A percentile compares a stretch with the other conserved stretches of the same genome.
Evolutionary conservation across 1,140 invertebrate genomes (phyloP).

Genomic region (Chironomus striatipennis): DNA sequence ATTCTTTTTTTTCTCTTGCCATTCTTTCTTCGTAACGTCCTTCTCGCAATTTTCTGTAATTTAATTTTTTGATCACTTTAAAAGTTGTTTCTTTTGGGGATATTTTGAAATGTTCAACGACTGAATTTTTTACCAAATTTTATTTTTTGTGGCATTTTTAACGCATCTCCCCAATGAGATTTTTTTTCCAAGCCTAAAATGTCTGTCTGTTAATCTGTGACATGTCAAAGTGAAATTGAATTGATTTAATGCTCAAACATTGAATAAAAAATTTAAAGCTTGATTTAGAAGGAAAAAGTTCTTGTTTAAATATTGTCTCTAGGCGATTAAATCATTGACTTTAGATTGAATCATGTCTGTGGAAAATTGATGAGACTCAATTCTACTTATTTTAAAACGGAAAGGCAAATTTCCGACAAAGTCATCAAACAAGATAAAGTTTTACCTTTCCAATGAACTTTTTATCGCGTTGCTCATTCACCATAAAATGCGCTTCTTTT

Average conservation of each 20-base stretch:
- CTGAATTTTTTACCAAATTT: not conserved
- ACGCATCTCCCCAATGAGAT: not conserved
- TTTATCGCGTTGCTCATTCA: not conserved
- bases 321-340: too few relatives aligned
- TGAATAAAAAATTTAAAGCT: too few relatives aligned
- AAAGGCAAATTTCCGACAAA: too few relatives aligned
- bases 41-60: not conserved
- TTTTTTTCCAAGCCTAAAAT: not conserved
- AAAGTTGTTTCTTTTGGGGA: not conserved
- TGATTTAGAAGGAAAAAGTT: too few relatives aligned
- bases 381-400: too few relatives aligned
- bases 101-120: too few relatives aligned
- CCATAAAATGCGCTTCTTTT: not conserved
- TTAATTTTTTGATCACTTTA: conserved; percentile 18
- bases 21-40: not conserved
- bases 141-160: not conserved
- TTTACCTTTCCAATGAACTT: not conserved
- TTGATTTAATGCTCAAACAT: too few relatives aligned
- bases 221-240: not conserved
- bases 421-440: not conserved
- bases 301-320: too few relatives aligned
- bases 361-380: too few relatives aligned
- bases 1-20: not conserved
- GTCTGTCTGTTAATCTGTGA: too few relatives aligned
- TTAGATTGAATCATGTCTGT: too few relatives aligned